Evolutionary conservation across 2,797 vertebrate species (phyloP).

Genomic region (Passerculus sandwichensis): DNA sequence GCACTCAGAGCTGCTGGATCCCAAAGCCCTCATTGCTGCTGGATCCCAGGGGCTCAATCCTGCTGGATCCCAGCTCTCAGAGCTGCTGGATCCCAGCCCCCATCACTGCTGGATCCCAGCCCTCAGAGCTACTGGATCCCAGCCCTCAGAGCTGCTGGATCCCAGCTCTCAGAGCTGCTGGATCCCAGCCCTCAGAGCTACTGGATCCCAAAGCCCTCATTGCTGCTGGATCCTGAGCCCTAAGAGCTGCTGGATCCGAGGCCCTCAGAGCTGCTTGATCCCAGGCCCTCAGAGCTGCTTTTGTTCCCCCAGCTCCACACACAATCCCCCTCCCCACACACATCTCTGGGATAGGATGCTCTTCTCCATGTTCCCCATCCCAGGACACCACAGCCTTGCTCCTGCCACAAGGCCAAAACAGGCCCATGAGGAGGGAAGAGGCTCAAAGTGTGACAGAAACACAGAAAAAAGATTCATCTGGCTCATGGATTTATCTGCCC

Average conservation of each 20-base stretch:
- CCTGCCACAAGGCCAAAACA: neutral
- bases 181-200: too few relatives aligned
- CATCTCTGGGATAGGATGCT: neutral
- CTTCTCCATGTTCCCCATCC: accelerated
- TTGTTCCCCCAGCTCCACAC: neutral
- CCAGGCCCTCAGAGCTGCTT: neutral
- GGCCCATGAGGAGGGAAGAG: neutral
- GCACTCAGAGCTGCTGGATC: too few relatives aligned
- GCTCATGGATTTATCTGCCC: neutral
- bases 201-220: too few relatives aligned
- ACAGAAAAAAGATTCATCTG: neutral
- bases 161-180: too few relatives aligned
- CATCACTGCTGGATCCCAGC: accelerated
- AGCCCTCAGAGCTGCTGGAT: too few relatives aligned
- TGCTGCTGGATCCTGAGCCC: too few relatives aligned
- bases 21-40: too few relatives aligned
- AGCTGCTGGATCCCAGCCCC: neutral
- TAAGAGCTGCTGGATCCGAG: too few relatives aligned
- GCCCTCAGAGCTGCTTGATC: too few relatives aligned
- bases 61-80: neutral
- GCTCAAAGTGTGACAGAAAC: neutral
- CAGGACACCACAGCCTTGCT: neutral
- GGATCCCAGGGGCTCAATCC: too few relatives aligned
- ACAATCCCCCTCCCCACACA: neutral
- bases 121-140: too few relatives aligned